Percentiles rank a stretch among this genome's conserved stretches.
These are phyloP conservation scores for Odiellus spinosus DNA, from an alignment of 2,888 invertebrate genomes.

Conservation along the genomic window DNA sequence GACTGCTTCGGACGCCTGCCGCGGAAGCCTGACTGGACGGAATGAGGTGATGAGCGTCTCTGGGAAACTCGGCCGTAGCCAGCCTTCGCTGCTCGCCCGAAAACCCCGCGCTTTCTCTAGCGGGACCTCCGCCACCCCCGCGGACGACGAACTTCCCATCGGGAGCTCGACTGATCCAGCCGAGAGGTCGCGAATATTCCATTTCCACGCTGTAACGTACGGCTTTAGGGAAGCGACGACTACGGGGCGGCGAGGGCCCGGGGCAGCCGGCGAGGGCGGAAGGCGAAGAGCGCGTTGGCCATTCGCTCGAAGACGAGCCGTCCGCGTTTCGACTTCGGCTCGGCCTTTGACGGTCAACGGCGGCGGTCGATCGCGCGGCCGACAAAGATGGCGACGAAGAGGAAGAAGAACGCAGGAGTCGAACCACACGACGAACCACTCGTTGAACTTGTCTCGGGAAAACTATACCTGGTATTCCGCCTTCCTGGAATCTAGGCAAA, in stretches of 20 bases:
- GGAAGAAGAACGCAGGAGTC: too few relatives aligned
- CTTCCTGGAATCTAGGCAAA: conserved; percentile 12
- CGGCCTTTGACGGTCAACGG: too few relatives aligned
- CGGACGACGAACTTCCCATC: conserved; percentile 56
- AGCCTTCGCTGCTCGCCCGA: conserved; percentile 7
- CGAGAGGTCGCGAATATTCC: conserved; percentile 32
- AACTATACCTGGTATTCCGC: conserved; percentile 21
- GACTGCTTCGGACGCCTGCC: conserved; percentile 15
- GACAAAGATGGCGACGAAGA: too few relatives aligned
- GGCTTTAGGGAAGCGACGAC: conserved; percentile 19
- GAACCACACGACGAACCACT: too few relatives aligned
- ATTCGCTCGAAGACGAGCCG: too few relatives aligned
- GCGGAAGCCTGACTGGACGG: conserved; percentile 17
- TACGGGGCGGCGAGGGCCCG: conserved; percentile 6
- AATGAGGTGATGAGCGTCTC: conserved; percentile 14
- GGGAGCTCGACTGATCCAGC: conserved; percentile 52
- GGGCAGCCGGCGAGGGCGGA: too few relatives aligned
- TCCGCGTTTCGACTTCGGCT: too few relatives aligned
- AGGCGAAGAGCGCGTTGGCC: too few relatives aligned
- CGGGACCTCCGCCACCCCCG: conserved; percentile 30
- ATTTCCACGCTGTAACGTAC: conserved; percentile 23
- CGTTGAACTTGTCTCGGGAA: conserved; percentile 7
- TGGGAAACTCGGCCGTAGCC: too few relatives aligned
- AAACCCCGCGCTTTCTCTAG: conserved; percentile 20
- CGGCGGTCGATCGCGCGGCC: too few relatives aligned